Evolutionary conservation across 1,140 invertebrate species (phyloP), one percentile per base, ranked within the genome.

Genomic region (Prorops nasuta): DNA sequence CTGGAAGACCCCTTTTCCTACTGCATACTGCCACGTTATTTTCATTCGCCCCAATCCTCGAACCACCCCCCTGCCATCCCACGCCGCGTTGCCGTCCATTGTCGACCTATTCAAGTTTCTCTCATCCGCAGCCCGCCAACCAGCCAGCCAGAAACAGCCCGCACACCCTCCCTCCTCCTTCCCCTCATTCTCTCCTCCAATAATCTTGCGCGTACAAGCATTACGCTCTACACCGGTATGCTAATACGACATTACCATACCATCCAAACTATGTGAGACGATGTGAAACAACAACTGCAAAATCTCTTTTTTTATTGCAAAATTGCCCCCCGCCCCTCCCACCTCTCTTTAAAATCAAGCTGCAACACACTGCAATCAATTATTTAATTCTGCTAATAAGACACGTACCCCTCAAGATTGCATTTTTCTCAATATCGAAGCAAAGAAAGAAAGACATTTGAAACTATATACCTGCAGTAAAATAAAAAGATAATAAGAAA

Each of bases 1-100:
- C 62, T 64, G 54, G 53, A 52, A 50, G 47, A 47, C 55, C 44
- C 41, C 47, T 51, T n/a, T 57, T 47, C 50, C 54, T 34, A 44
- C 58, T 28, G 31, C n/a, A n/a, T n/a, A n/a, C n/a, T n/a, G n/a
- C n/a, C n/a, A n/a, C 51, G 55, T 60, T 57, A 60, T 60, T 60
- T 51, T 55, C 55, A 57, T 60, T 60, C 45, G 56, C 24, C 39
- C 16, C 38, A n/a, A n/a, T n/a, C 37, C 15, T 35, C 54, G 16
- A 14, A 19, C 20, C 44, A 16, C 8, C 16, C 22, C 14, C 8
- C 10, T 19, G 3, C 15, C 2, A 8, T 17, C 12, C 17, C 12
- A 8, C 36, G 42, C 53, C 50, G 55, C 58, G 53, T 58, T 55
- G 53, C 56, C 44, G 43, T 24, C 46, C 56, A 49, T 59, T 58